A percentile compares a stretch with the other conserved stretches of the same genome.
phyloP scores from a whole-genome alignment of 1,140 invertebrate genomes.

The Lepidurus couesii region DNA sequence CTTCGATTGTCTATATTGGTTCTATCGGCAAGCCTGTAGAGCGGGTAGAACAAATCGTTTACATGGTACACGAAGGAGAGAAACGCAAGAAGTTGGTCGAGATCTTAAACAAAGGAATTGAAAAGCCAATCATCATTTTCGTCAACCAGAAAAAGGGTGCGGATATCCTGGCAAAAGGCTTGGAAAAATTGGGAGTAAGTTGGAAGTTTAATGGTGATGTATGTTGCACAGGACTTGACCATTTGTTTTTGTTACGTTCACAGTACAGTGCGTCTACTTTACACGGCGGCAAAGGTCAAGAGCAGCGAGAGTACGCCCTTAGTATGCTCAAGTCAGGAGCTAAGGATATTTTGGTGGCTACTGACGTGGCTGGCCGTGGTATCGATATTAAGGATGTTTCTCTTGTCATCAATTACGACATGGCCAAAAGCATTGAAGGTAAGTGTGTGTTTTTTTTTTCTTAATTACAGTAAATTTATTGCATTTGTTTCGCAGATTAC shows the following conservation, averaged over 20 bases:
- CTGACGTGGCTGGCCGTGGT: slow-evolving; percentile 99
- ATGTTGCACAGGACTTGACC: neutral
- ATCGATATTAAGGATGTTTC: slow-evolving; percentile 99
- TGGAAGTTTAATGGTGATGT: neutral
- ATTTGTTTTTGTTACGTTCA: slow-evolving; percentile 34
- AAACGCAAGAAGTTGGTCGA: slow-evolving; percentile 87
- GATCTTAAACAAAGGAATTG: slow-evolving; percentile 75
- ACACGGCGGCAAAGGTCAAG: slow-evolving; percentile 99
- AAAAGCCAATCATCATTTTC: slow-evolving; percentile 98
- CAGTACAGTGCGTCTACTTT: slow-evolving; percentile 91
- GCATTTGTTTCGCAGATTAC: slow-evolving; percentile 62
- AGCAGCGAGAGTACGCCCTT: slow-evolving; percentile 97
- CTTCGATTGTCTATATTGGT: slow-evolving; percentile 97
- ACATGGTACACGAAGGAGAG: slow-evolving; percentile 88
- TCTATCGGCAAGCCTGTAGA: slow-evolving; percentile 98
- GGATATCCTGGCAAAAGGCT: slow-evolving; percentile 90
- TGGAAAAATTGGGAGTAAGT: slow-evolving; percentile 88
- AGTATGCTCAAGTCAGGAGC: slow-evolving; percentile 87
- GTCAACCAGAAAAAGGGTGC: slow-evolving; percentile 99
- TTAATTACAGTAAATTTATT: slow-evolving; percentile 36
- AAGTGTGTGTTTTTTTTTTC: slow-evolving; percentile 47
- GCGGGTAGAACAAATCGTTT: slow-evolving; percentile 94
- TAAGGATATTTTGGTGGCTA: slow-evolving; percentile 99
- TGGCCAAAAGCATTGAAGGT: slow-evolving; percentile 94
- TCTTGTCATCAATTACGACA: slow-evolving; percentile 98